Conservation (phyloP, 2,113 vertebrate genomes). For the Bombycilla garrulus region DNA sequence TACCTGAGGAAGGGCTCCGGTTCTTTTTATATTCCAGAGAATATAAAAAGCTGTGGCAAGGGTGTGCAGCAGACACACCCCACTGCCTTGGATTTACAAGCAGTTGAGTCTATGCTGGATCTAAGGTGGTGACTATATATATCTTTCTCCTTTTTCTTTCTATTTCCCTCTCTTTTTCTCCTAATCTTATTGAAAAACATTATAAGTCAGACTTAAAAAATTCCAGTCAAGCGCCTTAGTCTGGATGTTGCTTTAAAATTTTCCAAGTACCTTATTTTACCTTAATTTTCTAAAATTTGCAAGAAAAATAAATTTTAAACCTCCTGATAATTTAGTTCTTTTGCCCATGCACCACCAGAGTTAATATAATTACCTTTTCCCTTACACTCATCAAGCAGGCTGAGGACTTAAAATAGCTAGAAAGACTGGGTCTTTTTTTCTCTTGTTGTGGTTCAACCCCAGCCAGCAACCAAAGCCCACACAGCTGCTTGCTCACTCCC, state of each 20-base stretch:
- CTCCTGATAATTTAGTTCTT: background rate
- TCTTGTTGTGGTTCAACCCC: background rate
- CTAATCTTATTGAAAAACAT: background rate
- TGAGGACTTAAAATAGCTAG: background rate
- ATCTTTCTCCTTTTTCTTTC: background rate
- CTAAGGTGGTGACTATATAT: background rate
- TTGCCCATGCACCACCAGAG: background rate
- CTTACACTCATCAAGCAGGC: background rate
- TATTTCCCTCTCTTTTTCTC: background rate
- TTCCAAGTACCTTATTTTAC: background rate
- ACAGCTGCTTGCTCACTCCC: rapidly evolving
- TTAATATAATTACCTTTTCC: background rate
- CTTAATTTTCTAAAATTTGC: background rate
- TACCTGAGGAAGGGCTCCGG: no score
- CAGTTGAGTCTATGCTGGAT: background rate
- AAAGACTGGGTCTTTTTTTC: background rate
- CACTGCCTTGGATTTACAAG: background rate
- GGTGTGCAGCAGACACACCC: background rate
- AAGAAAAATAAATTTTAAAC: background rate
- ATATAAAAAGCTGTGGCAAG: background rate
- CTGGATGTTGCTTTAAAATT: background rate
- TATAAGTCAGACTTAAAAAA: background rate
- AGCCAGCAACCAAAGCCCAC: background rate
- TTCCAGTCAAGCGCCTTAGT: background rate
- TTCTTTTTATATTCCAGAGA: background rate